Percentiles rank a stretch among this genome's conserved stretches.
Conservation (phyloP, 1,140 invertebrate species). For the Tetramorium alpestre region DNA sequence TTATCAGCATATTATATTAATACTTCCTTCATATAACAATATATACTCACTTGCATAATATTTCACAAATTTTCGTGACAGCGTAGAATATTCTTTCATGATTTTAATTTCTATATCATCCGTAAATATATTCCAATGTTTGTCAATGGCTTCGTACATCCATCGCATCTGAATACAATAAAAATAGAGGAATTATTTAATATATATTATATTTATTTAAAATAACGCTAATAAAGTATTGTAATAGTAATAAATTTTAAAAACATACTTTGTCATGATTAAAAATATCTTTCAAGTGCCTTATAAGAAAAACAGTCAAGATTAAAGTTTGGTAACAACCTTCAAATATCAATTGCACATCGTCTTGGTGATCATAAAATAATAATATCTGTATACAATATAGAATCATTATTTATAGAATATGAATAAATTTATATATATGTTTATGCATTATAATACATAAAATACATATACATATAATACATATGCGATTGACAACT, state of each 20-base stretch:
- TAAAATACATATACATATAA: no score
- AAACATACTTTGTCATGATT: neutral
- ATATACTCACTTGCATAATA: slow-evolving; percentile 23
- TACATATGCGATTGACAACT: no score
- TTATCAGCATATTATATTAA: neutral
- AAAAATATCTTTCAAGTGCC: neutral
- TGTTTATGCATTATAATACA: no score
- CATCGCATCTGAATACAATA: neutral
- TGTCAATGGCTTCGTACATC: neutral
- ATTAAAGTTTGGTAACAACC: neutral
- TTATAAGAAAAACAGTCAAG: neutral
- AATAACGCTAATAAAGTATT: no score
- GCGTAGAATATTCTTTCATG: slow-evolving; percentile 2
- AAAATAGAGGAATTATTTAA: neutral
- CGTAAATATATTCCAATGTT: slow-evolving; percentile 40
- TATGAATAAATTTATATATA: no score
- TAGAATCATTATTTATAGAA: no score
- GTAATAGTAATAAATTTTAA: no score
- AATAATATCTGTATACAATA: slow-evolving; percentile 3
- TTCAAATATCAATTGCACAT: slow-evolving; percentile 4
- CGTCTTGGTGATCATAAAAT: neutral
- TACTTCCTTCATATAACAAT: neutral
- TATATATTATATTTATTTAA: neutral
- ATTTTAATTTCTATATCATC: slow-evolving; percentile 9
- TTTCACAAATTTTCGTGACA: slow-evolving; percentile 1